Evolutionary conservation across 2,797 vertebrate species (phyloP).

Genomic region (Sebastes steindachneri): DNA sequence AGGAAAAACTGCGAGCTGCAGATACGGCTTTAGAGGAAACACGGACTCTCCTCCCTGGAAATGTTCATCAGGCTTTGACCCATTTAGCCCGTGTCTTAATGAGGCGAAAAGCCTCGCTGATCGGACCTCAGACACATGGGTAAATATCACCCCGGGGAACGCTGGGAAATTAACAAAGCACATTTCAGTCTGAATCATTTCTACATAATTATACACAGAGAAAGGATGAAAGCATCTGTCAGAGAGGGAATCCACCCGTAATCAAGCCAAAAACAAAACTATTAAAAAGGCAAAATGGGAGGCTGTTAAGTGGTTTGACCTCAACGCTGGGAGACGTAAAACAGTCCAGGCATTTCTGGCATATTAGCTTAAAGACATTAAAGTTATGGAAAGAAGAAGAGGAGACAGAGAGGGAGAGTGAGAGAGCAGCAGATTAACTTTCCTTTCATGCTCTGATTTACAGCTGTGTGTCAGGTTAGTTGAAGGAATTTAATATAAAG

Average conservation of each 20-base stretch:
- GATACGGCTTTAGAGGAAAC: slow-evolving; percentile 73
- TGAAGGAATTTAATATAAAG: slow-evolving; percentile 82
- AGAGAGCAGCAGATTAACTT: slow-evolving; percentile 61
- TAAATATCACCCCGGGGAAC: slow-evolving; percentile 64
- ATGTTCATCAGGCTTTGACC: slow-evolving; percentile 54
- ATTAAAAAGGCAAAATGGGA: slow-evolving; percentile 45
- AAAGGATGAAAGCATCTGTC: slow-evolving; percentile 62
- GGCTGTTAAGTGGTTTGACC: slow-evolving; percentile 69
- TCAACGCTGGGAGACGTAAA: slow-evolving; percentile 11
- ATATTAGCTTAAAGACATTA: slow-evolving; percentile 39
- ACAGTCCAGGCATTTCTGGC: slow-evolving; percentile 40
- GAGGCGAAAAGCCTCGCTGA: slow-evolving; percentile 57
- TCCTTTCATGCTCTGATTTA: slow-evolving; percentile 79
- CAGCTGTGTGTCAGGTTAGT: slow-evolving; percentile 71
- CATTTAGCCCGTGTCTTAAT: slow-evolving; percentile 58
- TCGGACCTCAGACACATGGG: slow-evolving; percentile 49
- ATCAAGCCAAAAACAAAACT: slow-evolving; percentile 65
- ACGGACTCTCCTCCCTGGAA: slow-evolving; percentile 64
- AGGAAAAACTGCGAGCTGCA: slow-evolving; percentile 75
- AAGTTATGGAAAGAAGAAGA: slow-evolving; percentile 28
- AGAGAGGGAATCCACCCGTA: slow-evolving; percentile 53
- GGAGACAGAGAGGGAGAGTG: background rate
- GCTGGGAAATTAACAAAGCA: slow-evolving; percentile 54
- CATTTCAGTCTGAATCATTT: slow-evolving; percentile 58
- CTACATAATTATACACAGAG: slow-evolving; percentile 43